Percentiles rank a stretch among this genome's conserved stretches.
Evolutionary conservation across 1,140 invertebrate genomes (phyloP).

Genomic region (Ruditapes philippinarum): DNA sequence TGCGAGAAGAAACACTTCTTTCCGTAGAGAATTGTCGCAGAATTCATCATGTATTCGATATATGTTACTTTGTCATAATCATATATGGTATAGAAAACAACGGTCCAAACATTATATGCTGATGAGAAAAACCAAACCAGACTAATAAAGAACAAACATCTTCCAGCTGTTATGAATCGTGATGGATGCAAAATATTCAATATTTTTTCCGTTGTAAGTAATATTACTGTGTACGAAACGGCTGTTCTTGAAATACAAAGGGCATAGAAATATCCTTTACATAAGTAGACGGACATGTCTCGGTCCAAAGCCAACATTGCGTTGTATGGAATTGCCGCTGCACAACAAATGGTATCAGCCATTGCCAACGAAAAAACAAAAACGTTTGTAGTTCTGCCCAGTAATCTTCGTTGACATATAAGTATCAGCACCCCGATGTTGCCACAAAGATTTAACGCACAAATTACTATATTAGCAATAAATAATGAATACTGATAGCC

Average conservation of each 20-base stretch:
- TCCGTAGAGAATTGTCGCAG: conserved; percentile 16
- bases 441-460: conserved; percentile 31
- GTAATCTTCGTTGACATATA: conserved; percentile 51
- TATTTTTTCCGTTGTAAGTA: conserved; percentile 62
- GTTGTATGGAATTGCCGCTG: conserved; percentile 51
- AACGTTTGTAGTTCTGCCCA: conserved; percentile 59
- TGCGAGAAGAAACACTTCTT: conserved; percentile 58
- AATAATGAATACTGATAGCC: conserved; percentile 52
- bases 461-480: conserved; percentile 45
- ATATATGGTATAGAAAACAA: conserved; percentile 62
- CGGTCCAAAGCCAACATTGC: conserved; percentile 25
- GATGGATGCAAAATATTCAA: conserved; percentile 60
- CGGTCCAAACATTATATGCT: conserved; percentile 62
- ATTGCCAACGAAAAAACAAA: conserved; percentile 66
- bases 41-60: conserved; percentile 9
- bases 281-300: conserved; percentile 60
- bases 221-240: conserved; percentile 56
- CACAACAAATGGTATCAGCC: conserved; percentile 44
- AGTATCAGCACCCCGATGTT: conserved; percentile 39
- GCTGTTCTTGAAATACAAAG: conserved; percentile 62
- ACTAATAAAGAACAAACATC: conserved; percentile 67
- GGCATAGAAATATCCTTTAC: conserved; percentile 57
- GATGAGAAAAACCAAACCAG: conserved; percentile 63
- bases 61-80: conserved; percentile 14
- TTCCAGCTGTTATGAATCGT: conserved; percentile 55